Conservation (phyloP, 1,140 invertebrate genomes). For the Drosophila serrata region DNA sequence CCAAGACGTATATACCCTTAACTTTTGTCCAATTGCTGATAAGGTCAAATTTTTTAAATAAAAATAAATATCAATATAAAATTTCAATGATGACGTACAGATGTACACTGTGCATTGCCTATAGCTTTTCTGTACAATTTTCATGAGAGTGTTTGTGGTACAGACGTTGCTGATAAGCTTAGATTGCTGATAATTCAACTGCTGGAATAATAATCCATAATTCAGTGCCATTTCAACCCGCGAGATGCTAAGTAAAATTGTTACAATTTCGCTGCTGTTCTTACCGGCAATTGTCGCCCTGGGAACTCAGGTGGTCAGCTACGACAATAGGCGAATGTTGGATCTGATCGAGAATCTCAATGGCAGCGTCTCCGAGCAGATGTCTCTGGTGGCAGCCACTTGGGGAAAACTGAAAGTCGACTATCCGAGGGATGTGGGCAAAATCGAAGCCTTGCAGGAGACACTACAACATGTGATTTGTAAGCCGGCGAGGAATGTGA, state of each 20-base stretch:
- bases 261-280: constrained; percentile 13
- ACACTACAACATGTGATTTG: constrained; percentile 33
- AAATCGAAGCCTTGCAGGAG: constrained; percentile 29
- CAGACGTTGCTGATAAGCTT: constrained; percentile 25
- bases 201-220: not conserved
- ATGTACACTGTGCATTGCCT: not conserved
- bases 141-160: constrained; percentile 5
- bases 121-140: not conserved
- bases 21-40: not conserved
- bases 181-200: constrained; percentile 7
- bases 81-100: not conserved
- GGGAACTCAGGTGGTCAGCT: constrained; percentile 42
- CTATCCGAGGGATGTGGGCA: constrained; percentile 27
- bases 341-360: constrained; percentile 24
- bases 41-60: not conserved
- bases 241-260: constrained; percentile 13
- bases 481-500: constrained; percentile 8
- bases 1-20: not conserved
- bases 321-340: constrained; percentile 44
- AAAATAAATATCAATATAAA: not conserved
- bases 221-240: constrained; percentile 25
- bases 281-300: not conserved
- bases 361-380: constrained; percentile 33
- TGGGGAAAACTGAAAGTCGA: constrained; percentile 48
- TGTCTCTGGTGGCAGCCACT: constrained; percentile 22